Percentiles rank a stretch among this genome's conserved stretches.
Conservation (phyloP, 1,140 invertebrate species). For the Coptotermes formosanus region DNA sequence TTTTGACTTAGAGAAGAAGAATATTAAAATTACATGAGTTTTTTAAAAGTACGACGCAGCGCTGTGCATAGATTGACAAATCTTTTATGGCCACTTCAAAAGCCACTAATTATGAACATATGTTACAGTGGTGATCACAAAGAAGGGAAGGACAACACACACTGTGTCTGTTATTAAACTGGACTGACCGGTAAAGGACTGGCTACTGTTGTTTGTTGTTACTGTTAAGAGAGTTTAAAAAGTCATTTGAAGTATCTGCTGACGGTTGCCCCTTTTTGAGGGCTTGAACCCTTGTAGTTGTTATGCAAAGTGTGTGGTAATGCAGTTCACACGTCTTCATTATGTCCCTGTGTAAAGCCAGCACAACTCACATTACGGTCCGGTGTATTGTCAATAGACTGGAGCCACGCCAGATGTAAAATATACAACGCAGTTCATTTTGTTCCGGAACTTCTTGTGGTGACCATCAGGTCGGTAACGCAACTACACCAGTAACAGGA, state of each 20-base stretch:
- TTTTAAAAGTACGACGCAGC: neutral
- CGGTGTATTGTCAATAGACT: no score
- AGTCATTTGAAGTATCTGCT: neutral
- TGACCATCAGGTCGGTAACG: no score
- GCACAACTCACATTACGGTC: neutral
- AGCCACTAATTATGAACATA: neutral
- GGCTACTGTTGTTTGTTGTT: neutral
- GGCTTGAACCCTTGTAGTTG: neutral
- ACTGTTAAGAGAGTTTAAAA: neutral
- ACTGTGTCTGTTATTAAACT: no score
- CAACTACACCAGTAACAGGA: no score
- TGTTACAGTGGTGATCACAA: neutral
- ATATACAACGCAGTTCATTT: no score
- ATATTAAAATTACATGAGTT: neutral
- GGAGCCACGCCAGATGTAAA: no score
- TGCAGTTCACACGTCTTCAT: conserved; percentile 1
- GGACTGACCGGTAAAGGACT: no score
- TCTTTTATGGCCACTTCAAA: neutral
- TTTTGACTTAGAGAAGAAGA: no score
- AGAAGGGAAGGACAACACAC: no score
- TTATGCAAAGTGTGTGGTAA: neutral
- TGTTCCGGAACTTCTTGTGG: no score
- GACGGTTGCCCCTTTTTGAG: neutral
- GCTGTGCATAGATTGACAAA: neutral
- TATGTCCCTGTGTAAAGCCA: neutral